A percentile compares a stretch with the other conserved stretches of the same genome.
Conservation (phyloP, 2,113 vertebrate species). For the Bombycilla garrulus region DNA sequence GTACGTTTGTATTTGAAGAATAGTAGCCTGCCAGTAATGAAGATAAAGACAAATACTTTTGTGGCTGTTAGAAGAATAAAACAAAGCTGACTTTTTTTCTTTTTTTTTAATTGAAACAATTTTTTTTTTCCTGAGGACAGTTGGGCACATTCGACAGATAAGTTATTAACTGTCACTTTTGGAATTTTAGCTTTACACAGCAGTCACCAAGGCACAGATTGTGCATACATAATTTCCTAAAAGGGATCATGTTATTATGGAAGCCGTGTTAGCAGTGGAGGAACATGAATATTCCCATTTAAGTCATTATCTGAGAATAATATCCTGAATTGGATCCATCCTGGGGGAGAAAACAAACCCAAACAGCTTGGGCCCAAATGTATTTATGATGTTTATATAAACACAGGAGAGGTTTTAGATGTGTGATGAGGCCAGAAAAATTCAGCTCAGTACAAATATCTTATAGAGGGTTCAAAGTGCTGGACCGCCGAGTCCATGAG, state of each 20-base stretch:
- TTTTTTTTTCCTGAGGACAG: conserved; percentile 22
- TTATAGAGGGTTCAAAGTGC: not conserved
- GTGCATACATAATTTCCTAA: conserved; percentile 30
- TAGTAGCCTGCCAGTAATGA: conserved; percentile 38
- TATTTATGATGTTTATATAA: not conserved
- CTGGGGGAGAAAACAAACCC: conserved; percentile 3
- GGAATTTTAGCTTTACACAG: not conserved
- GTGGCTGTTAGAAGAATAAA: conserved; percentile 31
- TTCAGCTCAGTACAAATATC: not conserved
- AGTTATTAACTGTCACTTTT: conserved; percentile 44
- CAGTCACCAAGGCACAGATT: not conserved
- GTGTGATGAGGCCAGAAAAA: not conserved
- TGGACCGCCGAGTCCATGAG: not conserved
- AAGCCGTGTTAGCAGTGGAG: not conserved
- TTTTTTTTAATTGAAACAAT: conserved; percentile 30
- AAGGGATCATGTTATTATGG: not conserved
- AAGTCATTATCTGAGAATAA: conserved; percentile 36
- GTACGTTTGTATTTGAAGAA: conserved; percentile 26
- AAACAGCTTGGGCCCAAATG: not conserved
- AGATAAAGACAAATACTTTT: conserved; percentile 33
- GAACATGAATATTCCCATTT: not conserved
- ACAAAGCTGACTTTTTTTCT: not conserved
- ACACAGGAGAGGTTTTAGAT: not conserved
- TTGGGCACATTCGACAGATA: not conserved
- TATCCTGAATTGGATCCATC: not conserved